Evolutionary conservation across 2,113 vertebrate species (phyloP).

Genomic region (Misgurnus anguillicaudatus): DNA sequence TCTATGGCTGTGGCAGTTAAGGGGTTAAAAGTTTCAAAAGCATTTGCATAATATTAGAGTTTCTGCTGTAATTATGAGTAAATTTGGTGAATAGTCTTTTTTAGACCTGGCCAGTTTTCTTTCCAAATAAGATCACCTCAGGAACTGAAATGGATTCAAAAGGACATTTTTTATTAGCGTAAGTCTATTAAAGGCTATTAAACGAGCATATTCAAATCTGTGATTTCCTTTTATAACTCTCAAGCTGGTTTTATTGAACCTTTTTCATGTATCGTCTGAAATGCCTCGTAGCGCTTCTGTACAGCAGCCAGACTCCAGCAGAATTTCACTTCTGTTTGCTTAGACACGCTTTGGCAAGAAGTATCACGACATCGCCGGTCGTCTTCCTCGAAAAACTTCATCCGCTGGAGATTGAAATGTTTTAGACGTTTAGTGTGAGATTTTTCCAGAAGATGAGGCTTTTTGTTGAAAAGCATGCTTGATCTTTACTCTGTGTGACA

Average conservation of each 20-base stretch:
- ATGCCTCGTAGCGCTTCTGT: conserved; percentile 9
- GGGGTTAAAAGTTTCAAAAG: too few relatives aligned
- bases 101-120: conserved; percentile 11
- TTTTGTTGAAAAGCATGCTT: neutral
- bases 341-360: conserved; percentile 14
- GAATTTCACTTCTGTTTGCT: conserved; percentile 12
- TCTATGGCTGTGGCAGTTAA: too few relatives aligned
- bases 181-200: conserved; percentile 31
- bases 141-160: conserved; percentile 22
- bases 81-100: neutral
- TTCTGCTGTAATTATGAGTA: neutral
- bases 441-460: neutral
- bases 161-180: conserved; percentile 27
- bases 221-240: conserved; percentile 18
- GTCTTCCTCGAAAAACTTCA: neutral
- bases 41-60: neutral
- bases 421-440: neutral
- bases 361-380: neutral
- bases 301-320: neutral
- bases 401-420: neutral
- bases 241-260: conserved; percentile 22
- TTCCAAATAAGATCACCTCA: conserved; percentile 4
- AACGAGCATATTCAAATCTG: neutral
- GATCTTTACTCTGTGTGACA: neutral
- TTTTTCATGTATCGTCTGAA: neutral